Evolutionary conservation across 2,888 invertebrate species (phyloP).

Genomic region (Operophtera brumata): DNA sequence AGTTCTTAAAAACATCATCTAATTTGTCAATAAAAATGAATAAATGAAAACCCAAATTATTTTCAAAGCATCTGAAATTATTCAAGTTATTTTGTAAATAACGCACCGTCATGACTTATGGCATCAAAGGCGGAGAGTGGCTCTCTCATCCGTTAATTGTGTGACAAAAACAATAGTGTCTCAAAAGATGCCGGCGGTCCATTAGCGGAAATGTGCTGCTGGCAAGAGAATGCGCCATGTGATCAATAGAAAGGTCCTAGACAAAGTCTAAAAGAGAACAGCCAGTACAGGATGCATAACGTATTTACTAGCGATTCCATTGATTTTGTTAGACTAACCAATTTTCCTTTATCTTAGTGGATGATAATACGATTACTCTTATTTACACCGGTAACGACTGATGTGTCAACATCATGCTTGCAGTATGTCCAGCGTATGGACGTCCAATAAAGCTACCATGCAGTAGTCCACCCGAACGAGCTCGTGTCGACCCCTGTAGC

Average conservation of each 20-base stretch:
- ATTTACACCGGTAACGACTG: background rate
- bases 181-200: conserved; percentile 58
- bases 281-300: background rate
- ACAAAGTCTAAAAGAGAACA: conserved; percentile 2
- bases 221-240: conserved; percentile 56
- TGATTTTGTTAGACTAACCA: background rate
- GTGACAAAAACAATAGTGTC: conserved; percentile 66
- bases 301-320: background rate
- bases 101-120: conserved; percentile 38
- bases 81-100: background rate
- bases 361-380: background rate
- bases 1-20: too few relatives aligned
- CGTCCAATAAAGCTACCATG: conserved; percentile 13
- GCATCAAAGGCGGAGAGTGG: conserved; percentile 44
- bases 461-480: too few relatives aligned
- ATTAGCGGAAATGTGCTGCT: conserved; percentile 71
- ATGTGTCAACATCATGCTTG: background rate
- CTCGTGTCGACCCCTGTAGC: too few relatives aligned
- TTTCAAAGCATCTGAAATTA: background rate
- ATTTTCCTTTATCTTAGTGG: background rate
- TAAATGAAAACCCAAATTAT: background rate
- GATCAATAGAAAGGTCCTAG: conserved; percentile 59
- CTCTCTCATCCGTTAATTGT: conserved; percentile 51
- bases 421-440: background rate
- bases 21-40: too few relatives aligned